A percentile compares a stretch with the other conserved stretches of the same genome.
These are phyloP conservation scores for Noctilio leporinus DNA, from an alignment of 2,113 vertebrate species.

Conservation along the genomic window DNA sequence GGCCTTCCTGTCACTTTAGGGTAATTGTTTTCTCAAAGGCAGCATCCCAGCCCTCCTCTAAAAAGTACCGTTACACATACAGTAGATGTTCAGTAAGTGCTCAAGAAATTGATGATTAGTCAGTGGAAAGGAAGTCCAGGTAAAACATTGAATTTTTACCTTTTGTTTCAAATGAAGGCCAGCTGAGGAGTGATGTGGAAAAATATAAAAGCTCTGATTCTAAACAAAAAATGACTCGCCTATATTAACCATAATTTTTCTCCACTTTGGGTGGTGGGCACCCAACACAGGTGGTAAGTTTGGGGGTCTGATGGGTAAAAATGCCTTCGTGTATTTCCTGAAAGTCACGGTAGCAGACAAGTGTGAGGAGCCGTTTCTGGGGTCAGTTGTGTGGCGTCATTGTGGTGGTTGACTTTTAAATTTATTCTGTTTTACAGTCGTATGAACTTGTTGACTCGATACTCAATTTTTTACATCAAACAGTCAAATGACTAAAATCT, in stretches of 20 bases:
- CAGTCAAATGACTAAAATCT: not conserved
- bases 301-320: not conserved
- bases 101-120: slow-evolving; percentile 40
- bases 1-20: slow-evolving; percentile 40
- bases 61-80: not conserved
- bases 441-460: not conserved
- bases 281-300: not conserved
- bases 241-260: not conserved
- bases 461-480: not conserved
- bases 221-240: not conserved
- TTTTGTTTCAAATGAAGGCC: not conserved
- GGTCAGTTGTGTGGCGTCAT: accelerated
- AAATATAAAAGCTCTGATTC: slow-evolving; percentile 45
- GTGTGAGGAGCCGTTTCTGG: accelerated
- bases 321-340: not conserved
- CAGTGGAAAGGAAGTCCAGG: not conserved
- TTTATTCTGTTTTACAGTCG: not conserved
- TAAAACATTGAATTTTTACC: not conserved
- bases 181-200: not conserved
- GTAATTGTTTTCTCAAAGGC: slow-evolving; percentile 47
- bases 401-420: not conserved
- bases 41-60: slow-evolving; percentile 39
- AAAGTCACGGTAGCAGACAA: not conserved
- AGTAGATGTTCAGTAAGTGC: not conserved
- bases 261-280: not conserved